A percentile compares a stretch with the other conserved stretches of the same genome.
phyloP scores from a whole-genome alignment of 2,113 vertebrate species.

The Tachysurus fulvidraco region DNA sequence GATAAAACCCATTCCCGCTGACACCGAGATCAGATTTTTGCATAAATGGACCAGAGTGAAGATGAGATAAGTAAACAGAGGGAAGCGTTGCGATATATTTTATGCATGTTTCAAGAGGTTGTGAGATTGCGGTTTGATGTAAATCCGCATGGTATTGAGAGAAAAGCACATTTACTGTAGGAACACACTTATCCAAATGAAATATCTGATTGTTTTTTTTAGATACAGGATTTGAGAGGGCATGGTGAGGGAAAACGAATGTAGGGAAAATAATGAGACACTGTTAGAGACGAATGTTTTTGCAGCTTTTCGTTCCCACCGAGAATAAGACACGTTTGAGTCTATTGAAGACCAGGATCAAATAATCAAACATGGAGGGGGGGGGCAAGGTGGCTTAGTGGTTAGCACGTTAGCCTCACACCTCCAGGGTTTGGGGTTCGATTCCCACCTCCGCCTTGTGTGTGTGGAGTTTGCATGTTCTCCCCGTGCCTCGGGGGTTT shows the following conservation, averaged over 20 bases:
- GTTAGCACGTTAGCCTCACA: too few species aligned
- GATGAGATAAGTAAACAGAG: slow-evolving; percentile 32
- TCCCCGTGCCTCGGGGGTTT: too few species aligned
- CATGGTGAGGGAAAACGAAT: neutral
- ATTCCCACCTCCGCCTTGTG: too few species aligned
- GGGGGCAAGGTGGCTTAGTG: too few species aligned
- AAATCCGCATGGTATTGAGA: neutral
- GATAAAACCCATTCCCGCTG: slow-evolving; percentile 29
- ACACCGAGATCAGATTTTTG: slow-evolving; percentile 42
- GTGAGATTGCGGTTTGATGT: neutral
- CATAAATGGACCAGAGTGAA: slow-evolving; percentile 32
- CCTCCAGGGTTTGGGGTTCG: too few species aligned
- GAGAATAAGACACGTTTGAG: too few species aligned
- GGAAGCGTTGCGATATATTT: neutral
- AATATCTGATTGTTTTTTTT: slow-evolving; percentile 20
- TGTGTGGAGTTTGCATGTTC: too few species aligned
- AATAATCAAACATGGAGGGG: too few species aligned
- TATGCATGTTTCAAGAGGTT: neutral
- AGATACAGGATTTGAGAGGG: neutral
- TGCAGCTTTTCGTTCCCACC: too few species aligned
- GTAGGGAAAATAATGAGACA: neutral
- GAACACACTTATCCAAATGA: neutral
- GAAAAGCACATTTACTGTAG: slow-evolving; percentile 15
- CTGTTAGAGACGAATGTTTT: too few species aligned
- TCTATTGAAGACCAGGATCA: too few species aligned